Conservation (phyloP, 2,113 vertebrate species). For the Eulemur rufifrons region DNA sequence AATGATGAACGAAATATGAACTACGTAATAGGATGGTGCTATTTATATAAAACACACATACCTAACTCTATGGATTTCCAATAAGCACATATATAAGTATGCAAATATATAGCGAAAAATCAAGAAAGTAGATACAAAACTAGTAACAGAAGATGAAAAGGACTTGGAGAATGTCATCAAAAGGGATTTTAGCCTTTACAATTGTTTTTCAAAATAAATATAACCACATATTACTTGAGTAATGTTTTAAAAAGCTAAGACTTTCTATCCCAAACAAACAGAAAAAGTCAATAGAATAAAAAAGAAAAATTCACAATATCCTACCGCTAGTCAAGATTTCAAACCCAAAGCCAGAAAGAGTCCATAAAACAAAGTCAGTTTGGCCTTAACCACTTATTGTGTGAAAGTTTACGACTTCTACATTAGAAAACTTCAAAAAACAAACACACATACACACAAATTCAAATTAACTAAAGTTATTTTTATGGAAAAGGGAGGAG, state of each 20-base stretch:
- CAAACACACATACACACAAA: not conserved
- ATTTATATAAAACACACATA: not conserved
- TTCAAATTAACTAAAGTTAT: not conserved
- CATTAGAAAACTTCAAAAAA: not conserved
- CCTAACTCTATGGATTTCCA: not conserved
- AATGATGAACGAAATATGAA: not conserved
- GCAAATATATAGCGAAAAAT: not conserved
- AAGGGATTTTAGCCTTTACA: not conserved
- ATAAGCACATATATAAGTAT: not conserved
- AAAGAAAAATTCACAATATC: conserved; percentile 16
- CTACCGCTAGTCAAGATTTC: not conserved
- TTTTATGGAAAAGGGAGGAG: not conserved
- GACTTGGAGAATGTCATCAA: not conserved
- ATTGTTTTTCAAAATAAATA: conserved; percentile 19
- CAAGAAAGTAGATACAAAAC: not conserved
- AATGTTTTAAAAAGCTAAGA: not conserved
- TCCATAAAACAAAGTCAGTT: not conserved
- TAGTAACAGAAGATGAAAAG: not conserved
- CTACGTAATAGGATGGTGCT: not conserved
- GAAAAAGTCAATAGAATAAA: not conserved
- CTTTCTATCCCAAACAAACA: not conserved
- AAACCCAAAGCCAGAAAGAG: not conserved
- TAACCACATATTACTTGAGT: not conserved
- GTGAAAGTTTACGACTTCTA: not conserved
- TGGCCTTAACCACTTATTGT: not conserved